Evolutionary conservation across 2,113 vertebrate species (phyloP).

Genomic region (Empidonax alnorum): DNA sequence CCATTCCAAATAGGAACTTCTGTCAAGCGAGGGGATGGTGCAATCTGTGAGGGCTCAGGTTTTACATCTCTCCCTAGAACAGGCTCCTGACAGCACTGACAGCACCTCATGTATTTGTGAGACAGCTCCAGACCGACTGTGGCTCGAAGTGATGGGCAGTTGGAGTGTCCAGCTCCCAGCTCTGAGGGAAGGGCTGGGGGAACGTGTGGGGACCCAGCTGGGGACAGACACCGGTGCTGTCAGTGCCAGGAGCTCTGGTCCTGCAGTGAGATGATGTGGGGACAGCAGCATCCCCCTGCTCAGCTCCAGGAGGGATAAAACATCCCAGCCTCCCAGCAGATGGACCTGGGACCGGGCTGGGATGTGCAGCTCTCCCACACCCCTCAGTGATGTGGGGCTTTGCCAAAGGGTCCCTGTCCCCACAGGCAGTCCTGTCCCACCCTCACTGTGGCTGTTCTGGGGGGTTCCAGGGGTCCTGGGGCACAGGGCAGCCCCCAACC

Average conservation of each 20-base stretch:
- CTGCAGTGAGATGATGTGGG: accelerated
- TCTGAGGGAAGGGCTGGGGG: background rate
- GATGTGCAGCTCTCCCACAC: no score
- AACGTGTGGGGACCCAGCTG: accelerated
- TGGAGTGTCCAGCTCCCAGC: accelerated
- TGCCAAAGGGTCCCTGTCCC: background rate
- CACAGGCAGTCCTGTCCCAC: background rate
- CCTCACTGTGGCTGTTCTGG: background rate
- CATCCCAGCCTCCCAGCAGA: background rate
- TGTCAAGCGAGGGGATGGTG: background rate
- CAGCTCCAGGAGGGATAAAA: background rate
- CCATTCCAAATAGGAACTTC: accelerated
- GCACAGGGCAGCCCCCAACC: background rate
- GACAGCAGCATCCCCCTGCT: background rate
- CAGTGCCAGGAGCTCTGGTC: background rate
- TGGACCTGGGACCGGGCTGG: accelerated
- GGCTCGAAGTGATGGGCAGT: background rate
- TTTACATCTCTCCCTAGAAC: background rate
- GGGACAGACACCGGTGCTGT: background rate
- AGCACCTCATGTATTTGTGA: accelerated
- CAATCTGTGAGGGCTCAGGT: accelerated
- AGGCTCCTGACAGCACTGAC: background rate
- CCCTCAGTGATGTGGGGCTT: accelerated
- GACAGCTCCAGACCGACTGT: background rate
- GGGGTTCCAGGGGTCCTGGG: background rate